Evolutionary conservation across 2,113 vertebrate genomes (phyloP).

Genomic region (Podiceps cristatus): DNA sequence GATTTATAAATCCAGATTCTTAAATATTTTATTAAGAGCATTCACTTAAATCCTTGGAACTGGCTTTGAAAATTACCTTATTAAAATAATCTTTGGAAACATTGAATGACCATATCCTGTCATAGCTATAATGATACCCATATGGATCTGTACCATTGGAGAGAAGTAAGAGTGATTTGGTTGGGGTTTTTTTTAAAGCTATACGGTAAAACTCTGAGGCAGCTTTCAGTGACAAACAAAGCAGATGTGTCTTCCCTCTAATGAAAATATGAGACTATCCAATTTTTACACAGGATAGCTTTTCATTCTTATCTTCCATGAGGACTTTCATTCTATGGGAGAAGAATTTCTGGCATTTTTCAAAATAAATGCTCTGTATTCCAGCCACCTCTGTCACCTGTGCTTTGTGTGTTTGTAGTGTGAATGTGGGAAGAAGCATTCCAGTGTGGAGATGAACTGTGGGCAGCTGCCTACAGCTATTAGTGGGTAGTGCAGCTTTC

Average conservation of each 20-base stretch:
- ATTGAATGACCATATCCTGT: not conserved
- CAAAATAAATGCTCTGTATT: not conserved
- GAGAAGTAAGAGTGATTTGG: not conserved
- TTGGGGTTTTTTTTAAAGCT: not conserved
- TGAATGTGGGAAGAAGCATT: conserved; percentile 54
- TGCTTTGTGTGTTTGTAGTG: conserved; percentile 56
- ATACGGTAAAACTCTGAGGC: not conserved
- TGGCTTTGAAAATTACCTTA: not conserved
- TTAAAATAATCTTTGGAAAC: not conserved
- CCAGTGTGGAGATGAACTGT: conserved; percentile 77
- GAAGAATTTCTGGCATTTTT: conserved; percentile 48
- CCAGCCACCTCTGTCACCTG: conserved; percentile 67
- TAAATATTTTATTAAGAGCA: not conserved
- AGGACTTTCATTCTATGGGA: conserved; percentile 38
- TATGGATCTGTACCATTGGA: not conserved
- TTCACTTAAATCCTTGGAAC: not conserved
- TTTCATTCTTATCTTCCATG: conserved; percentile 42
- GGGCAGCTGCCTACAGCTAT: conserved; percentile 84
- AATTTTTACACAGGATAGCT: conserved; percentile 12
- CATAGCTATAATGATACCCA: not conserved
- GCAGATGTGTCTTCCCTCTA: conserved; percentile 26
- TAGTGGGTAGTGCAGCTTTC: conserved; percentile 77
- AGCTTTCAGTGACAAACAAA: not conserved
- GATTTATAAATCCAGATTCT: not conserved
- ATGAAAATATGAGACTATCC: conserved; percentile 23